A percentile compares a stretch with the other conserved stretches of the same genome.
These are phyloP conservation scores for Streblospio benedicti DNA, from an alignment of 1,140 invertebrate species.

Conservation along the genomic window DNA sequence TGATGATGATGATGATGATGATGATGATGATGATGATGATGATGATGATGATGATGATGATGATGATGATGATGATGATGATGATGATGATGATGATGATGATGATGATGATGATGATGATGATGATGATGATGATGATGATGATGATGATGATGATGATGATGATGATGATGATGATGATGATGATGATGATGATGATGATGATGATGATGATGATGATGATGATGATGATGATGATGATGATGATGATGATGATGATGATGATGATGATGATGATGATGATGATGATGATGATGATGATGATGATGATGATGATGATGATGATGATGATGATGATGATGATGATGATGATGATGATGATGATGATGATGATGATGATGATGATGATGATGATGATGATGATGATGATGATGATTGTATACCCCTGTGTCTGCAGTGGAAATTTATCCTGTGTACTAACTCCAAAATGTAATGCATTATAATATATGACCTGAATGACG, in stretches of 20 bases:
- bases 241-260: neutral
- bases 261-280: constrained; percentile 1
- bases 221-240: neutral
- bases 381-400: constrained; percentile 1
- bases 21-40: constrained; percentile 1
- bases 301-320: neutral
- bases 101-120: neutral
- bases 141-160: constrained; percentile 1
- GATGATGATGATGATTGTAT: neutral
- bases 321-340: constrained; percentile 1
- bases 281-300: neutral
- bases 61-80: neutral
- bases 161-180: neutral
- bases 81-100: constrained; percentile 1
- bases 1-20: no score
- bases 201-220: constrained; percentile 1
- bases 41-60: neutral
- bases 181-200: neutral
- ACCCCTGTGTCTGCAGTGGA: no score
- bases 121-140: neutral
- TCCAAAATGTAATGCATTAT: no score
- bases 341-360: neutral
- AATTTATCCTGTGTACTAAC: no score
- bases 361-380: neutral
- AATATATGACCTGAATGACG: no score